These are phyloP conservation scores for Hypomesus transpacificus DNA, from an alignment of 2,113 vertebrate species.

Conservation along the genomic window DNA sequence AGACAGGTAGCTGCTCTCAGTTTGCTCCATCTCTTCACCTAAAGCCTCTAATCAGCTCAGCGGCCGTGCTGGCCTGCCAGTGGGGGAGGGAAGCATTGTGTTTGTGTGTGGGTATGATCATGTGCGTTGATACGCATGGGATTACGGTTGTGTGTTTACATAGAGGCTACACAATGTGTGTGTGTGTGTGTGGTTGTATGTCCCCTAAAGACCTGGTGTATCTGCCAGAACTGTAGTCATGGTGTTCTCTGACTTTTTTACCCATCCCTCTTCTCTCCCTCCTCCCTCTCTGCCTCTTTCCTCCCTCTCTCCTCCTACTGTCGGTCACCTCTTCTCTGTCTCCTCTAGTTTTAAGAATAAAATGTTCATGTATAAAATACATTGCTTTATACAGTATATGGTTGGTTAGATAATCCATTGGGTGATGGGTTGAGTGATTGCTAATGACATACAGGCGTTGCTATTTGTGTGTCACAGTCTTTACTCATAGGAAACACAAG, in stretches of 20 bases:
- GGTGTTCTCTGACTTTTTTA: background rate
- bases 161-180: background rate
- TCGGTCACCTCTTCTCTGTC: no score
- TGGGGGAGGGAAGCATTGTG: background rate
- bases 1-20: constrained; percentile 13
- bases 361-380: no score
- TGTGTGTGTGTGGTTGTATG: background rate
- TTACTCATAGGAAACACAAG: no score
- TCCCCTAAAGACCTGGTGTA: background rate
- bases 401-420: no score
- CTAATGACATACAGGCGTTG: no score
- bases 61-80: constrained; percentile 25
- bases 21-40: constrained; percentile 5
- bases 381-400: no score
- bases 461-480: no score
- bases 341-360: no score
- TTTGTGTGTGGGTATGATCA: background rate
- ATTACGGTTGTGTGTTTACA: background rate
- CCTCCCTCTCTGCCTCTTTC: no score
- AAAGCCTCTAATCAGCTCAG: constrained; percentile 45
- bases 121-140: background rate
- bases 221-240: background rate
- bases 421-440: no score
- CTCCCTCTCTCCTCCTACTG: no score
- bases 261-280: no score